Percentiles rank a stretch among this genome's conserved stretches.
phyloP scores from a whole-genome alignment of 2,888 invertebrate species.

The Neuroscelio doddi region DNA sequence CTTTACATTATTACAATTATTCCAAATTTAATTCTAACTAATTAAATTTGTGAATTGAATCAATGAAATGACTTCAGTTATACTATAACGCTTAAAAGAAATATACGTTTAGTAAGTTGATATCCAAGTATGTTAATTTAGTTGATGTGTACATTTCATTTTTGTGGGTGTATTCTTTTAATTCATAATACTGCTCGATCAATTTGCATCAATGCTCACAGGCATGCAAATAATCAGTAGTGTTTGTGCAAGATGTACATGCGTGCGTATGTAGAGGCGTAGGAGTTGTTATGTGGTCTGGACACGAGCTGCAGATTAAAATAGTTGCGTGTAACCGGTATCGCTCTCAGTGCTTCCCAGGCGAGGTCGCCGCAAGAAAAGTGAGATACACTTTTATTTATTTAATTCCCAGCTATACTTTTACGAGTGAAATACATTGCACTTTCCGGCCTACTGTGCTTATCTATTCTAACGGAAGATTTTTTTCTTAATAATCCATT shows the following conservation, averaged over 20 bases:
- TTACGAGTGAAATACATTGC: conserved; percentile 28
- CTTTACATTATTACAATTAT: no score
- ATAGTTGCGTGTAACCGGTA: conserved; percentile 54
- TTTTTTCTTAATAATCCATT: conserved; percentile 25
- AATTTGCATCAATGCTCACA: conserved; percentile 28
- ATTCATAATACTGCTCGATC: conserved; percentile 22
- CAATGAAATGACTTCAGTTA: no score
- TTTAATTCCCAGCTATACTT: conserved; percentile 44
- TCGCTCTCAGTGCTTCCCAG: conserved; percentile 52
- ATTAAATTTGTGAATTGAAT: no score
- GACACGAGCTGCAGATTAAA: conserved; percentile 32
- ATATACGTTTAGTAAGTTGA: no score
- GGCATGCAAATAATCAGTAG: neutral
- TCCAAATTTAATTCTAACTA: no score
- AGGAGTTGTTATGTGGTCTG: conserved; percentile 19
- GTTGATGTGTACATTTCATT: no score
- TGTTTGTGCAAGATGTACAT: conserved; percentile 13
- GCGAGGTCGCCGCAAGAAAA: conserved; percentile 43
- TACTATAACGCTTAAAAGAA: no score
- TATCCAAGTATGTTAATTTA: no score
- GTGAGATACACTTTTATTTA: conserved; percentile 52
- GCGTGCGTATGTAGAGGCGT: conserved; percentile 12
- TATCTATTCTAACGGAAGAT: conserved; percentile 45
- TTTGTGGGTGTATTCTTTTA: no score
- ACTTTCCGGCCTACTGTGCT: conserved; percentile 43